phyloP scores from a whole-genome alignment of 2,113 vertebrate genomes.

The Oryzias woworae region DNA sequence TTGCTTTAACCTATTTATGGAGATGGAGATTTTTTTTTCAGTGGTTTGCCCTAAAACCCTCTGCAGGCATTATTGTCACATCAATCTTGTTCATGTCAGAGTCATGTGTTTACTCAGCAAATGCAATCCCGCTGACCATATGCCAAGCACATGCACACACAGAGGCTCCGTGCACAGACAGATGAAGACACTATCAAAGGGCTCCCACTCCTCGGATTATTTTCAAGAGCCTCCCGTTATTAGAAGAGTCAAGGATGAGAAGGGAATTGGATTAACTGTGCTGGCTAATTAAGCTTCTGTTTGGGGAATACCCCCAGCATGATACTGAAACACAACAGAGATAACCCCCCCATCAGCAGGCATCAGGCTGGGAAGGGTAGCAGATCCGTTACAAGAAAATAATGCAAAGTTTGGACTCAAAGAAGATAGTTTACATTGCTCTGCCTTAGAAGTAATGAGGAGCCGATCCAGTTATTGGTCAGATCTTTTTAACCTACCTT shows the following conservation, averaged over 20 bases:
- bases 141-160: slow-evolving; percentile 14
- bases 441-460: slow-evolving; percentile 19
- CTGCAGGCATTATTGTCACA: slow-evolving; percentile 14
- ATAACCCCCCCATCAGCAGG: slow-evolving; percentile 21
- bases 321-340: slow-evolving; percentile 56
- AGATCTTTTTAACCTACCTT: slow-evolving; percentile 44
- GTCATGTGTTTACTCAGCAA: slow-evolving; percentile 6
- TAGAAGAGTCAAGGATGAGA: slow-evolving; percentile 27
- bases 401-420: slow-evolving; percentile 19
- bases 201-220: slow-evolving; percentile 18
- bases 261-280: slow-evolving; percentile 46
- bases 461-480: slow-evolving; percentile 22
- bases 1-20: too few species aligned
- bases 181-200: slow-evolving; percentile 14
- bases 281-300: slow-evolving; percentile 58
- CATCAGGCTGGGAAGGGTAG: slow-evolving; percentile 9
- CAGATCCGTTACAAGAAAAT: slow-evolving; percentile 1
- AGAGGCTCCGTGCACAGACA: background rate
- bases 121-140: background rate
- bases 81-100: slow-evolving; percentile 21
- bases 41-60: slow-evolving; percentile 1
- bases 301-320: slow-evolving; percentile 71
- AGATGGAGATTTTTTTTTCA: background rate
- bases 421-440: background rate
- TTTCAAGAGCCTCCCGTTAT: slow-evolving; percentile 25